These are phyloP conservation scores for Drosophila subpulchrella DNA, from an alignment of 1,140 invertebrate species.

Conservation along the genomic window DNA sequence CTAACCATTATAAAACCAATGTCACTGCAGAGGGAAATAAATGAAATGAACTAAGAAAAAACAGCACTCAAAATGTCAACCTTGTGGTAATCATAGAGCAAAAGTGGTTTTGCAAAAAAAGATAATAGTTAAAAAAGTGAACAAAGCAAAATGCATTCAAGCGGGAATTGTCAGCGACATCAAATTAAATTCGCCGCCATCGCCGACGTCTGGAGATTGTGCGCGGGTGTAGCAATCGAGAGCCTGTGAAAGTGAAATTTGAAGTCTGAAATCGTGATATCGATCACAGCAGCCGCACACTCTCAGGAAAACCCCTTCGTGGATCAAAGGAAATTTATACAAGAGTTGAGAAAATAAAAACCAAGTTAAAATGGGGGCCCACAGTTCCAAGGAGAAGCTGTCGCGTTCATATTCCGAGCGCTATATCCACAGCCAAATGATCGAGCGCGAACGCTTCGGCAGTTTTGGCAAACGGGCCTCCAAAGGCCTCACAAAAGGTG, in stretches of 20 bases:
- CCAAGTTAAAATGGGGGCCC: conserved; percentile 87
- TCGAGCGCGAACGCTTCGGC: conserved; percentile 86
- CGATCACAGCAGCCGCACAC: conserved; percentile 40
- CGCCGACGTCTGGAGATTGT: conserved; percentile 57
- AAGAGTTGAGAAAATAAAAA: conserved; percentile 10
- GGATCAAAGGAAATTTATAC: conserved; percentile 2
- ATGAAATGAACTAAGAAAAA: conserved; percentile 20
- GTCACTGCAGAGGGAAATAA: conserved; percentile 42
- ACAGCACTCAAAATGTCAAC: conserved; percentile 57
- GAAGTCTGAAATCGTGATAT: conserved; percentile 47
- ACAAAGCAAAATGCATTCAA: conserved; percentile 62
- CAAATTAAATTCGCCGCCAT: conserved; percentile 66
- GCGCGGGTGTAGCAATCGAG: conserved; percentile 56
- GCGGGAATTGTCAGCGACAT: conserved; percentile 68
- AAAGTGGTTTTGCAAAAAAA: conserved; percentile 28
- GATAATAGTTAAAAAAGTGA: conserved; percentile 16
- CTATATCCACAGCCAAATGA: conserved; percentile 82
- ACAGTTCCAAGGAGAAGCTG: conserved; percentile 89
- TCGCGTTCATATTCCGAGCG: conserved; percentile 87
- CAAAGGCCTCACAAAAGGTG: conserved; percentile 77
- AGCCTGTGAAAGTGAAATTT: conserved; percentile 69
- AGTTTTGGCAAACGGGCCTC: conserved; percentile 85
- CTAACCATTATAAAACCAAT: conserved; percentile 55
- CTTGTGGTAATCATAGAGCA: conserved; percentile 41
- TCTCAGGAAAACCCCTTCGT: conserved; percentile 21